Base-by-base conservation (phyloP, 2,113 vertebrate genomes). In the Mormyrus iriodes region DNA sequence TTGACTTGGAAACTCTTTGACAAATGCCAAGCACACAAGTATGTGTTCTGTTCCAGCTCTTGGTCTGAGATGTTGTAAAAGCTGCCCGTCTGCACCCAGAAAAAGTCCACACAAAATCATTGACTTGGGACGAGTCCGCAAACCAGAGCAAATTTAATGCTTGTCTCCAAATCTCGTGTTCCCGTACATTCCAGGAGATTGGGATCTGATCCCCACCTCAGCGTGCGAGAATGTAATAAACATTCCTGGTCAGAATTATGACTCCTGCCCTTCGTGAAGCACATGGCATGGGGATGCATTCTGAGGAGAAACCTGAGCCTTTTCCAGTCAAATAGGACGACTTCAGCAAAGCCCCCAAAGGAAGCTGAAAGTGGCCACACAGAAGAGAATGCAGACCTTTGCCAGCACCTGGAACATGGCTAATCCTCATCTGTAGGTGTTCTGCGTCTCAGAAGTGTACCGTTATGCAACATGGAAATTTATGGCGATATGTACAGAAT, bases 141-240 rank as follows among this genome's bases (percentile, higher is more conserved):
- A 7, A 49, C 48, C 84, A 85, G 84, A 85, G 48, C 8, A 51
- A 6, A 24, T 49, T 17, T 52, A 86, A 31, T 49, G 19, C 2
- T 39, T 35, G 8, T 52, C 5, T 52, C 48, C 17, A 4, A 17
- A 35, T 0, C 85, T 39, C 35, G 0, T 35, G 48, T 51, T 86
- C 12, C 46, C 35, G 15, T 86, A 49, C 85, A 86, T 86, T 86
- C 85, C 85, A 86, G 27, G 48, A 86, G 85, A 86, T 86, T 86
- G 49, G n/a, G 48, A 86, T n/a, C 85, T 27, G 27, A 86, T 31
- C 49, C 85, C 27, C 27, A 52, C n/a, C 49, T 86, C 85, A 31
- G 48, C 6, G 1, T 86, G 46, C 49, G 49, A 51, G 49, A 10
- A 4, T 52, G 49, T 35, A n/a, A 53, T 86, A 53, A 86, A 52